Conservation (phyloP, 2,797 vertebrate species). For the Remorina albescens region DNA sequence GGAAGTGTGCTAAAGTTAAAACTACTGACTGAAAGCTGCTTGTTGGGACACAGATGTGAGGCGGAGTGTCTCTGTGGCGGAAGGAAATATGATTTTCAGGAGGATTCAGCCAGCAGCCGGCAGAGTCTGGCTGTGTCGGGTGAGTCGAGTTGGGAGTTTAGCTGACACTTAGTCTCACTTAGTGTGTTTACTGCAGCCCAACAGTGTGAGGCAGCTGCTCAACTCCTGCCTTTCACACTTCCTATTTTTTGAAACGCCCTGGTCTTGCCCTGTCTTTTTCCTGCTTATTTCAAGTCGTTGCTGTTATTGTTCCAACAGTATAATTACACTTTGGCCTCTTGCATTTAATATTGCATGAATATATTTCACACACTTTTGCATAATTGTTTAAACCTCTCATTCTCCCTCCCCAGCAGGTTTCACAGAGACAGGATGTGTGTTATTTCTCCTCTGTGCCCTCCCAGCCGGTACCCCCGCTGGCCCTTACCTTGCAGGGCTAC, state of each 20-base stretch:
- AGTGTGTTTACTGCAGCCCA: neutral
- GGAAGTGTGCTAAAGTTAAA: constrained; percentile 11
- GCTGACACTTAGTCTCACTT: neutral
- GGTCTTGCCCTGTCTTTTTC: neutral
- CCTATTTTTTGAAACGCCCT: constrained; percentile 43
- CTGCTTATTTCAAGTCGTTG: neutral
- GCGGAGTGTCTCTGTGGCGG: neutral
- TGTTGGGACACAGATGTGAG: constrained; percentile 22
- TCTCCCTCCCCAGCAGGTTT: constrained; percentile 71
- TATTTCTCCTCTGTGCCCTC: constrained; percentile 76
- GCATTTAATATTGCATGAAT: no score
- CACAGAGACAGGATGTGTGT: constrained; percentile 63
- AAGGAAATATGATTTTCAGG: constrained; percentile 76
- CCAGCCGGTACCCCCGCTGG: constrained; percentile 86
- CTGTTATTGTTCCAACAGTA: neutral
- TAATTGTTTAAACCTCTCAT: neutral
- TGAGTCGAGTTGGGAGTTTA: constrained; percentile 54
- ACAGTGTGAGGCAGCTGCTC: neutral
- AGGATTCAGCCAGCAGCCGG: constrained; percentile 65
- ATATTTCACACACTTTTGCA: neutral
- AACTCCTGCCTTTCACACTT: constrained; percentile 32
- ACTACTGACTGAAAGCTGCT: neutral
- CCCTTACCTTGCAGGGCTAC: constrained; percentile 85
- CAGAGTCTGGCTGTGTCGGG: constrained; percentile 73
- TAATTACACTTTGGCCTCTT: neutral